Base-by-base conservation (phyloP, 2,113 vertebrate species). In the Sorex fumeus region DNA sequence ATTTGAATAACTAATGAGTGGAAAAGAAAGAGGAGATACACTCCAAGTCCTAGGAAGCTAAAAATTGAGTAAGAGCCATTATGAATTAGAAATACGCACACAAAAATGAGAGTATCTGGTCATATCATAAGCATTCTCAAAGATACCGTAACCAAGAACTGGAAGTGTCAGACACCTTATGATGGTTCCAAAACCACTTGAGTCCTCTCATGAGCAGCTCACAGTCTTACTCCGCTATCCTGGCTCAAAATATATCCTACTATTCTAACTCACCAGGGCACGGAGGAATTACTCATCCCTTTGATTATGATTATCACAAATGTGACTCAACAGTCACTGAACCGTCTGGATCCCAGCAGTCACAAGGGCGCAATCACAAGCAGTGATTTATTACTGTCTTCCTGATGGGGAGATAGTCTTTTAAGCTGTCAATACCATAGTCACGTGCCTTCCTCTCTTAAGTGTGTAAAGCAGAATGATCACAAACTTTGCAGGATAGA, bases 61-160 rank as follows among this genome's bases (percentile, higher is more conserved):
- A 96, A 95, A 53, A 15, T 53, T 15, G 25, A 50, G 12, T 57
- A 67, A 81, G 50, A 94, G 75, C 36, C 80, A 76, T 16, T 27
- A 64, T 40, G 64, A 78, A 21, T 93, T 60, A 86, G 34, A 92
- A 91, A 84, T 19, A 87, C 88, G 75, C 86, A 91, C 71, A 92
- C n/a, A 82, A 88, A 87, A 80, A 40, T 18, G 8, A 69, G 78
- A 13, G 36, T 27, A 62, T 84, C 53, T 80, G 74, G 72, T 78
- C 92, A 81, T 34, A 69, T 72, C 70, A 32, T 12, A 57, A 43
- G 64, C 85, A 88, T 83, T 91, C 75, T 66, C 25, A 90, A 94
- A 90, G 67, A 53, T 12, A 87, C 67, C 77, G 87, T 15, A 93
- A 94, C 27, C 32, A 91, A 88, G 66, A 86, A 34, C 78, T 19